Conservation (phyloP, 2,888 invertebrate species). For the Cylloceria caligata region DNA sequence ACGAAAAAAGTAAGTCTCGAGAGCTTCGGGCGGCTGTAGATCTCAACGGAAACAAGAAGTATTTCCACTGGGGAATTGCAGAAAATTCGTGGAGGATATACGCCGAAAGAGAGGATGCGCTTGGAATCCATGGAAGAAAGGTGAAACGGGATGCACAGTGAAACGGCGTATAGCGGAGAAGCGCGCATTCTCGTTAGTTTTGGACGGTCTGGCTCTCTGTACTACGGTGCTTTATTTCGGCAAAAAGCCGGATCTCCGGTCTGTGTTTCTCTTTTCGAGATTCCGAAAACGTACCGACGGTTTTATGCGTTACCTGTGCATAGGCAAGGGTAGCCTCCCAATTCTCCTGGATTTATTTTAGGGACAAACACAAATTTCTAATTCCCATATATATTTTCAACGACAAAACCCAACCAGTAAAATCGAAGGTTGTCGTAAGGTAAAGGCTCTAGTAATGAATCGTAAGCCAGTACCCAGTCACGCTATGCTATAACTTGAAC, state of each 20-base stretch:
- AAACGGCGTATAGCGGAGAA: background rate
- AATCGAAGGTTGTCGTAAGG: background rate
- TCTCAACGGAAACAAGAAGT: background rate
- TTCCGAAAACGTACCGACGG: constrained; percentile 48
- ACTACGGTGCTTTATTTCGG: constrained; percentile 31
- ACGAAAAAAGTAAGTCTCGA: background rate
- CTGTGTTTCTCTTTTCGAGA: constrained; percentile 44
- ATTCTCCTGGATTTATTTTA: background rate
- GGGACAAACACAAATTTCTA: background rate
- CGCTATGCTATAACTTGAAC: too few relatives aligned
- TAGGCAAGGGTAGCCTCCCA: constrained; percentile 14
- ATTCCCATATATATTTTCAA: constrained; percentile 17
- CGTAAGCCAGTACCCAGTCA: too few relatives aligned
- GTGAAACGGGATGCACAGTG: background rate
- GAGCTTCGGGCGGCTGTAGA: background rate
- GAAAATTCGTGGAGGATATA: background rate
- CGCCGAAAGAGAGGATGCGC: constrained; percentile 9
- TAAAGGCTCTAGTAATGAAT: too few relatives aligned
- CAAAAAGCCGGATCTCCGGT: constrained; percentile 58
- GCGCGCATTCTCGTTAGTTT: constrained; percentile 46
- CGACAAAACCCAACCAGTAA: background rate
- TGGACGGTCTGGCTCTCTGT: constrained; percentile 11
- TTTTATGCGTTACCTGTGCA: constrained; percentile 49
- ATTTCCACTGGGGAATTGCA: background rate
- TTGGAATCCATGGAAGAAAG: constrained; percentile 25